Base-by-base conservation (phyloP, 1,140 invertebrate species). In the Apis dorsata region DNA sequence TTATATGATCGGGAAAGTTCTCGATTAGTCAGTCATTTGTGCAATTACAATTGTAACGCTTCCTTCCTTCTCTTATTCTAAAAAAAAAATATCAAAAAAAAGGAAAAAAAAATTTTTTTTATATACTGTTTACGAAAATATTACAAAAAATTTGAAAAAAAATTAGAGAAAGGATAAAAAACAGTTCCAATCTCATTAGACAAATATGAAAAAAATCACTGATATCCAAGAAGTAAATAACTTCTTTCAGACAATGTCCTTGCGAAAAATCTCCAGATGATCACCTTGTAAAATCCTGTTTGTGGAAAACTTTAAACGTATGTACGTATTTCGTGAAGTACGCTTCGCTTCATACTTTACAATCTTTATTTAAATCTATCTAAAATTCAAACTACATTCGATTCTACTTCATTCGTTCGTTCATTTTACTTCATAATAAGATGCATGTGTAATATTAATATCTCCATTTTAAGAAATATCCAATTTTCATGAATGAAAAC, bases 1-100 rank as follows among this genome's bases (percentile, higher is more conserved):
- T 85, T 73, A 51, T 87, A 79, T 85, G 76, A 88, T 74, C 80
- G 44, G 15, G 63, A 79, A 81, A 62, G 77, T 80, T 75, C 79
- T 78, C 68, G 53, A 49, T 86, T 81, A 86, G 57, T 21, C 62
- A 44, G 8, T 49, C 17, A 78, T 87, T 78, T 74, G 53, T 74
- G 68, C 74, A 78, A 87, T 73, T 87, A 60, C 11, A 72, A 13
- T 60, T 57, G 21, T 65, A 69, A 79, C 57, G 44, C n/a, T 74
- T 15, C 15, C 2, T 4, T 34, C 4, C 63, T 69, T 7, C 0
- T 10, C 34, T 17, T 19, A 17, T 7, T 53, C 0, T 2, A 12
- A 34, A 53, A 5, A 28, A 44, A 8, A 60, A 8, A 60, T 7
- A 57, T 15, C 3, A 53, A 60, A 60, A 53, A 60, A 60, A 4